These are phyloP conservation scores for Episyrphus balteatus DNA, from an alignment of 1,140 invertebrate genomes.

Conservation along the genomic window DNA sequence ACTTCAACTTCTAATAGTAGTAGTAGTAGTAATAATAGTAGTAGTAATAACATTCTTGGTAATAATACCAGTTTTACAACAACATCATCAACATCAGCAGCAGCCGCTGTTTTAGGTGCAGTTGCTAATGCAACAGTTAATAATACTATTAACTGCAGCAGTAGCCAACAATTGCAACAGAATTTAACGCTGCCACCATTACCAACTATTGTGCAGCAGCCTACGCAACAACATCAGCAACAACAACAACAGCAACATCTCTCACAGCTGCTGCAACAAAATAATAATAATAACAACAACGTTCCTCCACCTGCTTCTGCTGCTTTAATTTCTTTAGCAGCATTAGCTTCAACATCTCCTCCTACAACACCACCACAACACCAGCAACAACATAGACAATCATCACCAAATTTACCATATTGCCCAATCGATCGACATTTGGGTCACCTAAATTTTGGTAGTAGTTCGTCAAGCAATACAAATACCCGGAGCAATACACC, in stretches of 20 bases:
- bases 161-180: too few relatives aligned
- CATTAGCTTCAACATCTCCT: background rate
- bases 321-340: background rate
- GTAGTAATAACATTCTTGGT: too few relatives aligned
- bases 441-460: conserved; percentile 37
- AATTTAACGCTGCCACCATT: background rate
- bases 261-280: conserved; percentile 3
- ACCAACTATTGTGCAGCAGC: background rate
- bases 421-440: conserved; percentile 31
- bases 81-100: too few relatives aligned
- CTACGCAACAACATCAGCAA: conserved; percentile 16
- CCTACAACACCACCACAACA: background rate
- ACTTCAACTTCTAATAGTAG: too few relatives aligned
- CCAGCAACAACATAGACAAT: conserved; percentile 13
- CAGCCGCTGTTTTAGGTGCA: too few relatives aligned
- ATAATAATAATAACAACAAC: background rate
- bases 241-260: conserved; percentile 12
- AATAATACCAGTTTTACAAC: too few relatives aligned
- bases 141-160: too few relatives aligned
- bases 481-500: conserved; percentile 19
- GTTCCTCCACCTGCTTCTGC: background rate
- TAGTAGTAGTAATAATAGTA: too few relatives aligned
- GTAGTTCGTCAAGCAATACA: conserved; percentile 25
- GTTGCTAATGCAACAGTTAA: too few relatives aligned
- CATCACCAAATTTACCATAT: conserved; percentile 23